A percentile compares a stretch with the other conserved stretches of the same genome.
Evolutionary conservation across 1,140 invertebrate species (phyloP).

Genomic region (Rhyzopertha dominica): DNA sequence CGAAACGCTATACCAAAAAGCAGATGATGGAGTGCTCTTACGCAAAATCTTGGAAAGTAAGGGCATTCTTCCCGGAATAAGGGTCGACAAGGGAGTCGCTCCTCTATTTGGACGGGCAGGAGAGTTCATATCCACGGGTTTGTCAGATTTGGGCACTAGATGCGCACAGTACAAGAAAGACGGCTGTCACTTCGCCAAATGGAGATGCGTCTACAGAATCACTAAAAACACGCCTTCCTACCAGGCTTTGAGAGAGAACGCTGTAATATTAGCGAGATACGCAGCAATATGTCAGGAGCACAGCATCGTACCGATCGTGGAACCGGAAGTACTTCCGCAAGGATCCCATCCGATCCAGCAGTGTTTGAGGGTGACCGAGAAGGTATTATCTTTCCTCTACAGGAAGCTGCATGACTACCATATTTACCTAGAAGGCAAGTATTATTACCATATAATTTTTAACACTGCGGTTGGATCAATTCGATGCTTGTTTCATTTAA

Average conservation of each 20-base stretch:
- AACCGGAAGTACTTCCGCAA: constrained; percentile 82
- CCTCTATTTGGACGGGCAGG: constrained; percentile 80
- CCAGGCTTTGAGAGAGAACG: constrained; percentile 83
- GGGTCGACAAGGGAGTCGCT: constrained; percentile 83
- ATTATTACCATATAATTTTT: too few relatives aligned
- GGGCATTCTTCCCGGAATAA: constrained; percentile 84
- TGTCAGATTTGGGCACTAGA: constrained; percentile 85
- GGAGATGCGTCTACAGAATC: constrained; percentile 93
- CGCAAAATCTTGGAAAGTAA: constrained; percentile 68
- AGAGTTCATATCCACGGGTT: constrained; percentile 68
- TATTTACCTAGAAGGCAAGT: constrained; percentile 91
- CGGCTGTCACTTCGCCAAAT: constrained; percentile 94
- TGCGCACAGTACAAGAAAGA: constrained; percentile 96
- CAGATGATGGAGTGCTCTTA: constrained; percentile 74
- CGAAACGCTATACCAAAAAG: constrained; percentile 93
- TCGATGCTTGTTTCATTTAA: too few relatives aligned
- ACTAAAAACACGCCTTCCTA: constrained; percentile 79
- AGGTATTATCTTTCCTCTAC: constrained; percentile 88
- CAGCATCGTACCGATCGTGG: constrained; percentile 90
- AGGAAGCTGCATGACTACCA: constrained; percentile 92
- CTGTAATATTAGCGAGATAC: constrained; percentile 87
- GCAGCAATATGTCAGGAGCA: constrained; percentile 91
- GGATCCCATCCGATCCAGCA: constrained; percentile 76
- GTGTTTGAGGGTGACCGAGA: constrained; percentile 86
- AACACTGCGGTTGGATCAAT: too few relatives aligned